Conservation (phyloP, 2,113 vertebrate species). For the Entelurus aequoreus region DNA sequence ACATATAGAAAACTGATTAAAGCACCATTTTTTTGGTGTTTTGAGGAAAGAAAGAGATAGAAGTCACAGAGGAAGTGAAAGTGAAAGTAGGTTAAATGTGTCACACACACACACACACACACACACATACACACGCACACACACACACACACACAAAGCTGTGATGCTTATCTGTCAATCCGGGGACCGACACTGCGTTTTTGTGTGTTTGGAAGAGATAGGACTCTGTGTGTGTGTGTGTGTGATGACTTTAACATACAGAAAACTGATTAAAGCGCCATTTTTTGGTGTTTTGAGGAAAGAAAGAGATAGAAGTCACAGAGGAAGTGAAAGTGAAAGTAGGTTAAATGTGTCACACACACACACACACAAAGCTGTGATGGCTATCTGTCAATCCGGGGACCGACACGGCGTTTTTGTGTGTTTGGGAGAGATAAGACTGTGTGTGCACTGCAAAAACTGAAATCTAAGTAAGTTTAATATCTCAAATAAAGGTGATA, state of each 20-base stretch:
- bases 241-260: too few species aligned
- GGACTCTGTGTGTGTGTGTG: not conserved
- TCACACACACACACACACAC: slow-evolving; percentile 34
- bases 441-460: not conserved
- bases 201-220: slow-evolving; percentile 19
- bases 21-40: too few species aligned
- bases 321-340: not conserved
- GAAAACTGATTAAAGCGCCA: too few species aligned
- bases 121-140: slow-evolving; percentile 45
- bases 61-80: too few species aligned
- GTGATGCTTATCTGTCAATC: slow-evolving; percentile 71
- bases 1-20: too few species aligned
- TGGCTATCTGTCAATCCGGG: slow-evolving; percentile 69
- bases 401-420: slow-evolving; percentile 31
- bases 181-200: slow-evolving; percentile 38
- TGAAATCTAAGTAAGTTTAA: not conserved
- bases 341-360: slow-evolving; percentile 23
- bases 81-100: not conserved
- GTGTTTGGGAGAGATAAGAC: slow-evolving; percentile 12
- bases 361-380: slow-evolving; percentile 61
- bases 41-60: too few species aligned
- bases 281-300: too few species aligned
- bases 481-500: too few species aligned
- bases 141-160: slow-evolving; percentile 50
- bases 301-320: too few species aligned